Percentiles rank a stretch among this genome's conserved stretches.
phyloP scores from a whole-genome alignment of 92 coral and sea anemone genomes.

The Epizoanthus stellaris region DNA sequence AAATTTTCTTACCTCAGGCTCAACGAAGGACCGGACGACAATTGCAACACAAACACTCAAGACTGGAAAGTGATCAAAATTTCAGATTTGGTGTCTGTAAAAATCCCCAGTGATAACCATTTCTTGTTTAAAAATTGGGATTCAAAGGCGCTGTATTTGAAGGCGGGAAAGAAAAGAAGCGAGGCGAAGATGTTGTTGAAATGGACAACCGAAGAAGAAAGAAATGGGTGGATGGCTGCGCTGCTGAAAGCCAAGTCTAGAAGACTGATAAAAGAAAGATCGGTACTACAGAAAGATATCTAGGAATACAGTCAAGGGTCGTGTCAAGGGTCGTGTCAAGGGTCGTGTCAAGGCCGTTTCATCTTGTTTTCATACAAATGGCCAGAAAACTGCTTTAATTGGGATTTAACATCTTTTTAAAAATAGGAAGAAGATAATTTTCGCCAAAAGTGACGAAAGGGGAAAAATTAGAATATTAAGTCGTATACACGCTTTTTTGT shows the following conservation, averaged over 20 bases:
- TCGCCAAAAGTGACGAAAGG: too few relatives aligned
- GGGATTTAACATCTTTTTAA: too few relatives aligned
- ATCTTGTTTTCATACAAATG: too few relatives aligned
- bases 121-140: conserved; percentile 32
- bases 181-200: conserved; percentile 21
- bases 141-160: conserved; percentile 25
- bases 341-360: too few relatives aligned
- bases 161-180: conserved; percentile 21
- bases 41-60: background rate
- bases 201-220: conserved; percentile 30
- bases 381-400: too few relatives aligned
- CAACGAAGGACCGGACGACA: conserved; percentile 9
- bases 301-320: too few relatives aligned
- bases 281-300: background rate
- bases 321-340: too few relatives aligned
- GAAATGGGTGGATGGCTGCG: conserved; percentile 39
- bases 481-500: too few relatives aligned
- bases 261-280: conserved; percentile 23
- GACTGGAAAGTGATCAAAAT: conserved; percentile 25
- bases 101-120: conserved; percentile 32
- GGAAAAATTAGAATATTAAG: too few relatives aligned
- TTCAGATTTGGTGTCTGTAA: conserved; percentile 38
- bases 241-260: conserved; percentile 24
- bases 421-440: too few relatives aligned
- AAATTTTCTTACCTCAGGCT: conserved; percentile 26